A percentile compares a stretch with the other conserved stretches of the same genome.
Evolutionary conservation across 2,888 invertebrate species (phyloP).

Genomic region (Eutolmus rufibarbis): DNA sequence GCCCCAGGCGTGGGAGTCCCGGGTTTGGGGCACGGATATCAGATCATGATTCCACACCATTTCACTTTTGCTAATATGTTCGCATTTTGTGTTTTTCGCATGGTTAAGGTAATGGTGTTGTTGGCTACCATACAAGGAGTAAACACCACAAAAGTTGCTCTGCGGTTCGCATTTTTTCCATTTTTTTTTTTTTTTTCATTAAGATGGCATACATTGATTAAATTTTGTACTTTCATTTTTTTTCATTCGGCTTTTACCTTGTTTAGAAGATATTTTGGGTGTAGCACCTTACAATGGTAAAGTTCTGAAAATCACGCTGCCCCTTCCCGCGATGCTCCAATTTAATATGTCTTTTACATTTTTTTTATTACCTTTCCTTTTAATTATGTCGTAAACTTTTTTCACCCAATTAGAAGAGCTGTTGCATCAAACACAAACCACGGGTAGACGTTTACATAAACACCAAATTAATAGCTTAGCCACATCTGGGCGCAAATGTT

Average conservation of each 20-base stretch:
- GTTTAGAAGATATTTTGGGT: not conserved
- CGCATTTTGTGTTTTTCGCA: not conserved
- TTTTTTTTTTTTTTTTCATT: not conserved
- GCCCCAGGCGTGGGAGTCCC: not conserved
- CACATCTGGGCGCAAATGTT: not conserved
- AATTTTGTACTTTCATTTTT: not conserved
- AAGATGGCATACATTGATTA: constrained; percentile 14
- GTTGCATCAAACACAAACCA: not conserved
- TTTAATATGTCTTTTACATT: not conserved
- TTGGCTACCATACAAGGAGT: not conserved
- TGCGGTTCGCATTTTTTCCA: not conserved
- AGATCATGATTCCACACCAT: not conserved
- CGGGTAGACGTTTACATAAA: not conserved
- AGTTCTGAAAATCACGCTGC: not conserved
- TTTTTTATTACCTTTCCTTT: not conserved
- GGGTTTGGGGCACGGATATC: not conserved
- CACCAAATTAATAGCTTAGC: not conserved
- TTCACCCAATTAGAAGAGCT: not conserved
- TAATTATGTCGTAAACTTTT: not conserved
- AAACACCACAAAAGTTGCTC: not conserved
- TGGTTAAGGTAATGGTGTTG: not conserved
- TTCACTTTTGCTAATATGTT: not conserved
- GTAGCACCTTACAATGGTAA: not conserved
- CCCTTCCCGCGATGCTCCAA: too few species aligned
- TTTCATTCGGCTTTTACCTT: not conserved